Conservation (phyloP, 2,113 vertebrate species). For the Grallaria varia region DNA sequence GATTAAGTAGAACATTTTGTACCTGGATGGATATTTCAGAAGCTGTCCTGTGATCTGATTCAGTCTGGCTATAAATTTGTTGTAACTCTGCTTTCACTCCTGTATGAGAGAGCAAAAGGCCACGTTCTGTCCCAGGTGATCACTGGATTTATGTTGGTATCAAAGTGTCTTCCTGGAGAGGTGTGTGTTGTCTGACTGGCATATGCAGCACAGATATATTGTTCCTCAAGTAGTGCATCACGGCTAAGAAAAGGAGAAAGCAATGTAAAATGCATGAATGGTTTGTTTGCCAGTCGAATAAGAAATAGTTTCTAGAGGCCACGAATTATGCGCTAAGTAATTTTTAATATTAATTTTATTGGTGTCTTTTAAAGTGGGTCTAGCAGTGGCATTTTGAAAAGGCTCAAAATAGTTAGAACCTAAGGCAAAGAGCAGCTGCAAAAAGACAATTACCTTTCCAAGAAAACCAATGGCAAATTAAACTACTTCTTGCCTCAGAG, state of each 20-base stretch:
- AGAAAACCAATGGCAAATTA: neutral
- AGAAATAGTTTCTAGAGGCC: conserved; percentile 21
- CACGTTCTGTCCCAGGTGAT: neutral
- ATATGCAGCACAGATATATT: neutral
- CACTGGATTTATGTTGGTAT: accelerated
- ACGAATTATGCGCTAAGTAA: neutral
- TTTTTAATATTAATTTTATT: conserved; percentile 34
- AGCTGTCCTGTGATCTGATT: neutral
- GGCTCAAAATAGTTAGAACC: neutral
- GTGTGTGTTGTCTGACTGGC: neutral
- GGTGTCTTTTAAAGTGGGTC: neutral
- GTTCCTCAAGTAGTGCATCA: neutral
- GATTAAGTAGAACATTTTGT: neutral
- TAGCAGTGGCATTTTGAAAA: neutral
- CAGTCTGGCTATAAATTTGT: neutral
- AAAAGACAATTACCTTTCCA: neutral
- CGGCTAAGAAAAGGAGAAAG: neutral
- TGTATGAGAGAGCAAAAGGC: accelerated
- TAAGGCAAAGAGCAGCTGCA: neutral
- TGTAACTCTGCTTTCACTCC: neutral
- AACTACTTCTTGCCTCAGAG: neutral
- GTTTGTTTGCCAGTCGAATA: neutral
- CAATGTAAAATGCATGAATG: neutral
- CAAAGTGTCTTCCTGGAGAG: neutral
- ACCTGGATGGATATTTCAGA: neutral